Percentiles rank a stretch among this genome's conserved stretches.
phyloP scores from a whole-genome alignment of 2,113 vertebrate species.

The Tychaedon coryphoeus region DNA sequence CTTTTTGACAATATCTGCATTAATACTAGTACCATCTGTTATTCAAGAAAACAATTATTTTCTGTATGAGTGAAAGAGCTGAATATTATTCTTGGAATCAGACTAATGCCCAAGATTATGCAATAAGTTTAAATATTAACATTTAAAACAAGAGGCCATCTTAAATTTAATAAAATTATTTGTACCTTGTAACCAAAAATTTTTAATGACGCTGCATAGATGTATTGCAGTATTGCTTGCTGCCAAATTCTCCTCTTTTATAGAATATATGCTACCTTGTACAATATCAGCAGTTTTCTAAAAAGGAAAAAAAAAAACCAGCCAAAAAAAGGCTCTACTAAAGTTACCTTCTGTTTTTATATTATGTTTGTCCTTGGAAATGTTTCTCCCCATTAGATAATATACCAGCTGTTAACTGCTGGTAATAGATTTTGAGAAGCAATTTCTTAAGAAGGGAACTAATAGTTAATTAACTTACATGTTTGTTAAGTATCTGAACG shows the following conservation, averaged over 20 bases:
- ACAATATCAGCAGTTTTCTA: not conserved
- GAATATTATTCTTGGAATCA: not conserved
- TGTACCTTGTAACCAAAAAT: not conserved
- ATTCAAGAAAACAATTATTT: not conserved
- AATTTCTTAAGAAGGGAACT: not conserved
- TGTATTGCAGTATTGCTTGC: not conserved
- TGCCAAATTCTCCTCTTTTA: not conserved
- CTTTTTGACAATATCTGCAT: not conserved
- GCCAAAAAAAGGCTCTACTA: not conserved
- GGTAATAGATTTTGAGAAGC: not conserved
- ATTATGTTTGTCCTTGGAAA: not conserved
- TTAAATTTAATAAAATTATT: not conserved
- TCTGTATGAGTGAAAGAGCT: not conserved
- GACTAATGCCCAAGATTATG: not conserved
- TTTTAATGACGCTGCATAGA: not conserved
- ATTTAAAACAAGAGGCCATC: not conserved
- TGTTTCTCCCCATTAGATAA: not conserved
- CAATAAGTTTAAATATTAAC: not conserved
- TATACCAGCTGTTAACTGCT: not conserved
- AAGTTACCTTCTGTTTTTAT: not conserved
- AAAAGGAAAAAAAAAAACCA: not conserved
- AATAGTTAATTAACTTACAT: not conserved
- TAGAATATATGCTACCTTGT: not conserved
- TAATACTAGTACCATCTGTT: not conserved
- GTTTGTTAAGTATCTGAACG: not conserved